phyloP scores from a whole-genome alignment of 1,140 invertebrate species.

The Papilio glaucus region DNA sequence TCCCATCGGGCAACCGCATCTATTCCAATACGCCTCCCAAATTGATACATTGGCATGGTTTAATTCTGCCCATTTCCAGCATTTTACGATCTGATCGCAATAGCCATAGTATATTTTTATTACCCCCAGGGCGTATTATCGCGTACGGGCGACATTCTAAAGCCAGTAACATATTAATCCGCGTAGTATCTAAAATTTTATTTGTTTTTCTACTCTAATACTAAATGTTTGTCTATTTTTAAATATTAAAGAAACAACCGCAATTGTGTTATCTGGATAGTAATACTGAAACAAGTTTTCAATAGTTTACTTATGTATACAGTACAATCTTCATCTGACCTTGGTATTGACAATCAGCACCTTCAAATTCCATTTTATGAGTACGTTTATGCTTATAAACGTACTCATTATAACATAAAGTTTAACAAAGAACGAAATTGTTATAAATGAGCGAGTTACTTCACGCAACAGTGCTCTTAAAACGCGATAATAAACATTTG shows the following conservation, averaged over 20 bases:
- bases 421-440: too few relatives aligned
- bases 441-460: too few relatives aligned
- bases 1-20: not conserved
- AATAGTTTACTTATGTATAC: too few relatives aligned
- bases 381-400: too few relatives aligned
- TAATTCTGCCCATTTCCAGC: conserved; percentile 9
- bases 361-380: too few relatives aligned
- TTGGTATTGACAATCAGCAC: too few relatives aligned
- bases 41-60: conserved; percentile 19
- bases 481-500: too few relatives aligned
- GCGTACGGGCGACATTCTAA: conserved; percentile 1
- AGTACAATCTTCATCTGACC: too few relatives aligned
- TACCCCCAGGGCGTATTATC: not conserved
- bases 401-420: too few relatives aligned
- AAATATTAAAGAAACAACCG: not conserved
- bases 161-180: not conserved
- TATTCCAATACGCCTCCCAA: conserved; percentile 2
- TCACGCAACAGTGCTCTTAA: too few relatives aligned
- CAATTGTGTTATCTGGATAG: too few relatives aligned
- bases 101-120: conserved; percentile 9
- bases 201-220: not conserved
- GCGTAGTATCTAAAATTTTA: not conserved
- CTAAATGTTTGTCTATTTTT: not conserved
- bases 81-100: not conserved
- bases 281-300: too few relatives aligned